These are phyloP conservation scores for Tachina lurida DNA, from an alignment of 2,888 invertebrate species.

Conservation along the genomic window DNA sequence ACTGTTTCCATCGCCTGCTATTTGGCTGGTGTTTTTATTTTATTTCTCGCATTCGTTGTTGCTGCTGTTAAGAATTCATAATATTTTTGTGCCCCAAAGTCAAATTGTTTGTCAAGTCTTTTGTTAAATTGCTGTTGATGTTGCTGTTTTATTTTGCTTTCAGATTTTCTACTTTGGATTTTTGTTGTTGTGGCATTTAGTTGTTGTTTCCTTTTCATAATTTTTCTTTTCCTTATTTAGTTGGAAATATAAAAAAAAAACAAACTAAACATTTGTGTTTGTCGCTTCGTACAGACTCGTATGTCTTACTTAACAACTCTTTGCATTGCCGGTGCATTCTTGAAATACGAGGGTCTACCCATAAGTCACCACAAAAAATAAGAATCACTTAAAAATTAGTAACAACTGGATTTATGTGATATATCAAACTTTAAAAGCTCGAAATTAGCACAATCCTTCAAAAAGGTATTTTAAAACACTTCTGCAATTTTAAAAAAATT, in stretches of 20 bases:
- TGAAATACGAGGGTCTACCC: slow-evolving; percentile 7
- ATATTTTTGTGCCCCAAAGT: slow-evolving; percentile 73
- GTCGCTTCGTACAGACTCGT: not conserved
- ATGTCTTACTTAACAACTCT: slow-evolving; percentile 12
- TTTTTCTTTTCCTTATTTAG: slow-evolving; percentile 64
- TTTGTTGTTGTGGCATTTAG: slow-evolving; percentile 54
- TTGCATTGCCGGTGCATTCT: not conserved
- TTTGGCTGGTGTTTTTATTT: slow-evolving; percentile 1
- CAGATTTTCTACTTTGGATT: not conserved
- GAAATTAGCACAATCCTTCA: no score
- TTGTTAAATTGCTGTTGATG: slow-evolving; percentile 71
- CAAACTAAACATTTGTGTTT: slow-evolving; percentile 19
- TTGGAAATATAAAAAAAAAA: slow-evolving; percentile 31
- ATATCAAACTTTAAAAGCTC: no score
- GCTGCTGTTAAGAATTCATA: slow-evolving; percentile 71
- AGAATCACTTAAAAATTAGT: no score
- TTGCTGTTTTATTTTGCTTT: slow-evolving; percentile 26
- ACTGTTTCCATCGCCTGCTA: slow-evolving; percentile 37
- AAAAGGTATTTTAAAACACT: no score
- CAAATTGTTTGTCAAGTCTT: slow-evolving; percentile 73
- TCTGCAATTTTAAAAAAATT: no score
- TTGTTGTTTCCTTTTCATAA: slow-evolving; percentile 59
- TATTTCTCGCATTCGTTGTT: slow-evolving; percentile 18
- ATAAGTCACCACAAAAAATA: no score
- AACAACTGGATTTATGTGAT: no score